Evolutionary conservation across 2,888 invertebrate genomes (phyloP).

Genomic region (Rhagium mordax): DNA sequence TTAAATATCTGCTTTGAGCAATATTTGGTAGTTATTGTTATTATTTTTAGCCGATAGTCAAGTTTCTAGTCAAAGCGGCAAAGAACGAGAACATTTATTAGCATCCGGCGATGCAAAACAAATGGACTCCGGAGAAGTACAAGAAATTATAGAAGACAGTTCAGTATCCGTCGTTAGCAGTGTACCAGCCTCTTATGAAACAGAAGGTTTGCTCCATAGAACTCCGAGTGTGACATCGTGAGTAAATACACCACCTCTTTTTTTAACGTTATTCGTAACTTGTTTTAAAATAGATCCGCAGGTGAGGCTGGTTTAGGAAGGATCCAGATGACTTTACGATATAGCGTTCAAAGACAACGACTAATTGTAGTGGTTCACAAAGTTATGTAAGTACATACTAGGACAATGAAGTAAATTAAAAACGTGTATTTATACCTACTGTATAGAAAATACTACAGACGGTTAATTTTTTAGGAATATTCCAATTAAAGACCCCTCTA

Average conservation of each 20-base stretch:
- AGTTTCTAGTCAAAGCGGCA: constrained; percentile 9
- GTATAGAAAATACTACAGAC: too few species aligned
- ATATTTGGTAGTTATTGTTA: neutral
- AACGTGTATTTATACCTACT: too few species aligned
- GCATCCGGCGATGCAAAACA: neutral
- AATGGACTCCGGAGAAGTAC: constrained; percentile 54
- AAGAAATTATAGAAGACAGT: constrained; percentile 63
- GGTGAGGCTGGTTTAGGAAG: constrained; percentile 85
- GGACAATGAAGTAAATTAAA: constrained; percentile 26
- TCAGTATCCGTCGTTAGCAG: constrained; percentile 55
- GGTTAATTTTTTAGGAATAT: constrained; percentile 75
- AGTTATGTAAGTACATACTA: constrained; percentile 81
- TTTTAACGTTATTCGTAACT: neutral
- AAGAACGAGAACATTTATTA: constrained; percentile 20
- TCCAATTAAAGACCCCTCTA: constrained; percentile 84
- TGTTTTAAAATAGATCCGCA: constrained; percentile 72
- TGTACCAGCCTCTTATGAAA: constrained; percentile 64
- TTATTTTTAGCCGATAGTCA: constrained; percentile 15
- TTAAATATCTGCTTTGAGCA: neutral
- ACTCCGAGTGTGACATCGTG: constrained; percentile 67
- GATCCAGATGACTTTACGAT: constrained; percentile 88
- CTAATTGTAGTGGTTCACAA: constrained; percentile 90
- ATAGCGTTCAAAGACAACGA: constrained; percentile 87
- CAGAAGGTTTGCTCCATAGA: constrained; percentile 63
- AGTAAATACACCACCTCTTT: constrained; percentile 46